phyloP scores from a whole-genome alignment of 2,888 invertebrate species.

The Harpalus rubripes region DNA sequence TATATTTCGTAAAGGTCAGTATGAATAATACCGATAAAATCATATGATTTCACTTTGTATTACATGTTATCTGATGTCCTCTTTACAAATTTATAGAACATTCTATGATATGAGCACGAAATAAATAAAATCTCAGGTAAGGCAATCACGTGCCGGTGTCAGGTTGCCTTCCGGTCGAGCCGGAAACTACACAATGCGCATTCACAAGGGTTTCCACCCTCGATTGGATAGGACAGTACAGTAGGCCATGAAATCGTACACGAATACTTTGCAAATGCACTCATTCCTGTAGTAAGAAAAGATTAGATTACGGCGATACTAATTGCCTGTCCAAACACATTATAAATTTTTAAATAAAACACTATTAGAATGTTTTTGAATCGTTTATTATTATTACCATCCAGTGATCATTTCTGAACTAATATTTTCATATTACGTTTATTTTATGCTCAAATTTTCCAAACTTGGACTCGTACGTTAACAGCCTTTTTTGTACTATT shows the following conservation, averaged over 20 bases:
- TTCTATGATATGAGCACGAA: not conserved
- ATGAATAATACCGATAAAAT: slow-evolving; percentile 48
- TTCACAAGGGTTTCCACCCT: slow-evolving; percentile 35
- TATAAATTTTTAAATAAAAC: too few species aligned
- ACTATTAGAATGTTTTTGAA: too few species aligned
- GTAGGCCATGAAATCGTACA: not conserved
- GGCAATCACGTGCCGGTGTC: slow-evolving; percentile 56
- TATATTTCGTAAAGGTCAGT: slow-evolving; percentile 52
- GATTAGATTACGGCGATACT: too few species aligned
- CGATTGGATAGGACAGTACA: not conserved
- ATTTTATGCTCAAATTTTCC: too few species aligned
- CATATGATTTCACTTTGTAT: slow-evolving; percentile 48
- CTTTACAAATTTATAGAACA: slow-evolving; percentile 25
- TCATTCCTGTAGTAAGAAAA: too few species aligned
- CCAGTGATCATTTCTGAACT: too few species aligned
- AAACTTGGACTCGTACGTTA: too few species aligned
- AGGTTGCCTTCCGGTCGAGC: slow-evolving; percentile 46
- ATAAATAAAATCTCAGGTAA: slow-evolving; percentile 40
- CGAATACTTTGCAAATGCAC: not conserved
- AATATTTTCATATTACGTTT: too few species aligned
- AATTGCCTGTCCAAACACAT: too few species aligned
- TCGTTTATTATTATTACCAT: too few species aligned
- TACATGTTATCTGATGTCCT: slow-evolving; percentile 47
- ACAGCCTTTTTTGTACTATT: too few species aligned
- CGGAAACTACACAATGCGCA: slow-evolving; percentile 44